These are phyloP conservation scores for Rhynchonycteris naso DNA, from an alignment of 2,797 vertebrate genomes.

Conservation along the genomic window DNA sequence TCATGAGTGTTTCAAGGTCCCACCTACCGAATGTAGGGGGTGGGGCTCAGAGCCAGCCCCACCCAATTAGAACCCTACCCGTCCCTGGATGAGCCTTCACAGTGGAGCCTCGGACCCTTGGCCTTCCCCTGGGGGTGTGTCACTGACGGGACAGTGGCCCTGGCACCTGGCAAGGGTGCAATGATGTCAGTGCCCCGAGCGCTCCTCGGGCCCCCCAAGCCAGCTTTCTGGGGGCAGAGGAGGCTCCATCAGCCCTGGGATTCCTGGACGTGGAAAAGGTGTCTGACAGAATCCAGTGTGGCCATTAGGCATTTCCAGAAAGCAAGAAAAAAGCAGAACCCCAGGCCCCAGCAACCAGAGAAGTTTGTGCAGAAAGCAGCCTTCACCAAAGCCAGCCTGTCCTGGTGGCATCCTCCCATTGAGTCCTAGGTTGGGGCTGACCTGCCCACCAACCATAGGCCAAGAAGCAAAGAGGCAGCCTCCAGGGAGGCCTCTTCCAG, in stretches of 20 bases:
- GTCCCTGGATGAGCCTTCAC: not conserved
- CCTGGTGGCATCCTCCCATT: not conserved
- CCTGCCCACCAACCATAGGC: not conserved
- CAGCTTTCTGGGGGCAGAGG: not conserved
- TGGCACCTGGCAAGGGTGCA: not conserved
- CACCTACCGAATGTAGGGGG: not conserved
- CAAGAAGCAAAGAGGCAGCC: not conserved
- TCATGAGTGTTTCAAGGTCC: not conserved
- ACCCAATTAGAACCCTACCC: not conserved
- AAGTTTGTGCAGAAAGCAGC: not conserved
- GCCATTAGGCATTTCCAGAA: not conserved
- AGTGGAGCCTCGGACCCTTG: not conserved
- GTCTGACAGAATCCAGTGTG: not conserved
- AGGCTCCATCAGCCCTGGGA: not conserved
- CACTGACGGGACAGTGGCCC: not conserved
- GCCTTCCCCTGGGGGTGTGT: not conserved
- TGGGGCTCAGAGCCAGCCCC: not conserved
- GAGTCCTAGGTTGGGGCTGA: not conserved
- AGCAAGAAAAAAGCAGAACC: not conserved
- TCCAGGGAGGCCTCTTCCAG: not conserved
- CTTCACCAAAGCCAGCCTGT: not conserved
- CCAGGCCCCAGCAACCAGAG: not conserved
- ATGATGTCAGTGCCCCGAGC: not conserved
- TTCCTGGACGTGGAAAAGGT: not conserved
- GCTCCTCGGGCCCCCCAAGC: not conserved